These are phyloP conservation scores for Thumatha senex DNA, from an alignment of 2,888 invertebrate species.

Conservation along the genomic window DNA sequence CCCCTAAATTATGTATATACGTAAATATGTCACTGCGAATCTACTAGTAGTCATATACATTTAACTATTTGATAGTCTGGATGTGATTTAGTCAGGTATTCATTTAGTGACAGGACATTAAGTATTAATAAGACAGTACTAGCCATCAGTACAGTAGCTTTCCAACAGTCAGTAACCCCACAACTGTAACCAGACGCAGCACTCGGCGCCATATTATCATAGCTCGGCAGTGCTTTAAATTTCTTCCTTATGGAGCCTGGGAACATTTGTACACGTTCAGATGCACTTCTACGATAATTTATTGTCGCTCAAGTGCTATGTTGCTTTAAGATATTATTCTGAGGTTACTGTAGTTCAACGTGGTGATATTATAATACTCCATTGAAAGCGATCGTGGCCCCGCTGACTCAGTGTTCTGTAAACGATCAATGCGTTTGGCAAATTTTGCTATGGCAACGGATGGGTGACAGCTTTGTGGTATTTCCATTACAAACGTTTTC, in stretches of 20 bases:
- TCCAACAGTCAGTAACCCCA: neutral
- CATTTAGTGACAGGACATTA: neutral
- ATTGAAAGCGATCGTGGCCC: too few species aligned
- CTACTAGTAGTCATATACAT: too few species aligned
- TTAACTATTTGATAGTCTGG: too few species aligned
- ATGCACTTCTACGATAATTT: neutral
- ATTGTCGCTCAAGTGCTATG: neutral
- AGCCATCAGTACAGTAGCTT: neutral
- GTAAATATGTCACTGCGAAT: too few species aligned
- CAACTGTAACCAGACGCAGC: neutral
- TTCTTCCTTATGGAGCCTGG: constrained; percentile 6
- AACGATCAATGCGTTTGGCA: too few species aligned
- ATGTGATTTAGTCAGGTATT: neutral
- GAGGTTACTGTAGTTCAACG: neutral
- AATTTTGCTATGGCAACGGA: too few species aligned
- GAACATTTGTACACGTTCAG: neutral
- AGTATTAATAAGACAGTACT: neutral
- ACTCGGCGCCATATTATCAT: constrained; percentile 7
- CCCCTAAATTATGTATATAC: too few species aligned
- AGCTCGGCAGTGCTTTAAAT: neutral
- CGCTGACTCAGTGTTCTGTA: too few species aligned
- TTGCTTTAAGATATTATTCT: neutral
- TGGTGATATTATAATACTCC: too few species aligned
- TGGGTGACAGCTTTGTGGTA: too few species aligned
- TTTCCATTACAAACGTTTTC: too few species aligned